phyloP scores from a whole-genome alignment of 2,888 invertebrate species.

The Cerceris rybyensis region DNA sequence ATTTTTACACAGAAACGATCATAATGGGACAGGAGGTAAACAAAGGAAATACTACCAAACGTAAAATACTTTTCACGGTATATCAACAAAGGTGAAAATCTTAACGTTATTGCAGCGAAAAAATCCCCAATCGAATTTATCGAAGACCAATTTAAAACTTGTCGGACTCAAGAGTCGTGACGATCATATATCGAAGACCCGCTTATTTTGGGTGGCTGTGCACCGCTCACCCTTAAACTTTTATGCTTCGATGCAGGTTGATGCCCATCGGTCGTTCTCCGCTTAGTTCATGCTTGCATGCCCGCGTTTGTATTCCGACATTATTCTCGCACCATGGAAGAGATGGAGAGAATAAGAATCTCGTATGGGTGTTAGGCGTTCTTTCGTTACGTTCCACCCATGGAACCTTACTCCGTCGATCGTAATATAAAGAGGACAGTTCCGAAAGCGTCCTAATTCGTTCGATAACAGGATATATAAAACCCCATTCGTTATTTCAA shows the following conservation, averaged over 20 bases:
- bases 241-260: conserved; percentile 54
- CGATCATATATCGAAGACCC: conserved; percentile 30
- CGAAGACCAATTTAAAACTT: conserved; percentile 13
- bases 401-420: neutral
- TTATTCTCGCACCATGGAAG: conserved; percentile 40
- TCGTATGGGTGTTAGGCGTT: conserved; percentile 11
- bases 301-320: conserved; percentile 32
- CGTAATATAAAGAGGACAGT: too few species aligned
- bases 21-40: too few species aligned
- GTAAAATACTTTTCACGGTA: too few species aligned
- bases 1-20: too few species aligned
- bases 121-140: conserved; percentile 32
- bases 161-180: conserved; percentile 37
- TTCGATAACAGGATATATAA: too few species aligned
- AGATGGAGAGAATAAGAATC: conserved; percentile 13
- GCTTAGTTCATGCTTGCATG: conserved; percentile 48
- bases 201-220: conserved; percentile 58
- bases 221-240: conserved; percentile 65
- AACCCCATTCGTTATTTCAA: too few species aligned
- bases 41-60: too few species aligned
- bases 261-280: conserved; percentile 45
- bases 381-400: neutral
- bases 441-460: too few species aligned
- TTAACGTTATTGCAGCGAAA: neutral
- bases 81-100: too few species aligned